A percentile compares a stretch with the other conserved stretches of the same genome.
These are phyloP conservation scores for Aegithalos caudatus DNA, from an alignment of 2,113 vertebrate species.

Conservation along the genomic window DNA sequence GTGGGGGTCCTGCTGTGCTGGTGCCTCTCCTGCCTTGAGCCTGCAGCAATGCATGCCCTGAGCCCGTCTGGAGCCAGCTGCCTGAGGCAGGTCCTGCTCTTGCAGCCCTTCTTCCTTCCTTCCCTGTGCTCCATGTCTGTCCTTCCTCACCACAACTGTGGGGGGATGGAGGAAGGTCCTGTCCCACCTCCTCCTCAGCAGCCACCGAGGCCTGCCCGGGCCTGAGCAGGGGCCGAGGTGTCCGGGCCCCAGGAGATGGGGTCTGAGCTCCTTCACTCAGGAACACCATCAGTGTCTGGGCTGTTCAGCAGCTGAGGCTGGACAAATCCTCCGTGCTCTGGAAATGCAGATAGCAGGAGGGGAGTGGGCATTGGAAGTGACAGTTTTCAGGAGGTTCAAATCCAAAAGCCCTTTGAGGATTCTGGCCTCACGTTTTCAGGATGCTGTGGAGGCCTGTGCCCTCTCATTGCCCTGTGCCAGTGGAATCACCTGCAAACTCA, in stretches of 20 bases:
- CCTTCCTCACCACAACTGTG: fast-evolving
- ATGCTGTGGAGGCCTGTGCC: not conserved
- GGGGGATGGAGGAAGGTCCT: not conserved
- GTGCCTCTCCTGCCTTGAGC: fast-evolving
- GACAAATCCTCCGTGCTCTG: not conserved
- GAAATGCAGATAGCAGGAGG: not conserved
- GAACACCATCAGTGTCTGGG: not conserved
- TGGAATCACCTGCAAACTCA: not conserved
- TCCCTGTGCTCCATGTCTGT: fast-evolving
- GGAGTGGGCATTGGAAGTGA: not conserved
- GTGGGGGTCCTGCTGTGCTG: not conserved
- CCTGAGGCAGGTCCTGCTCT: not conserved
- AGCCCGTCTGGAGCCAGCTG: not conserved
- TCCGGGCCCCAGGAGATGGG: not conserved
- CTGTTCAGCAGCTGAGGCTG: not conserved
- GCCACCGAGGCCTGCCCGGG: fast-evolving
- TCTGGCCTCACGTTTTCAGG: not conserved
- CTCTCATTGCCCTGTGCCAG: not conserved
- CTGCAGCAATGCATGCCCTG: not conserved
- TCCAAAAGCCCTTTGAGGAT: not conserved
- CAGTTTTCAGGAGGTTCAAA: not conserved
- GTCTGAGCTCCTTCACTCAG: not conserved
- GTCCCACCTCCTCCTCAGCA: not conserved
- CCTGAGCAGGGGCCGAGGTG: not conserved
- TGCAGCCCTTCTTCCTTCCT: not conserved